phyloP scores from a whole-genome alignment of 1,140 invertebrate genomes.

The Drosophila kohkoa region DNA sequence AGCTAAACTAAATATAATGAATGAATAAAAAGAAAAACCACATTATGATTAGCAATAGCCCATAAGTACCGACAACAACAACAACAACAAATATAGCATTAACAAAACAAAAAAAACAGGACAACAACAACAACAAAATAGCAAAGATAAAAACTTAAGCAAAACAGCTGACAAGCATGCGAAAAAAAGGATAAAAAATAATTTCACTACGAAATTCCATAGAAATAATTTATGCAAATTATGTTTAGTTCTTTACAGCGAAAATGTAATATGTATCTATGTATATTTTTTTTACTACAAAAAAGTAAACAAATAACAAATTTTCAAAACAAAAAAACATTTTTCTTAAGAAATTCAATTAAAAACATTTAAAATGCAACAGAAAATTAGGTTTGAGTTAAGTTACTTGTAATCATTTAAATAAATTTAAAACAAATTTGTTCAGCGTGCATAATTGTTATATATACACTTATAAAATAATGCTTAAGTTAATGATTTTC shows the following conservation, averaged over 20 bases:
- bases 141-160: slow-evolving; percentile 61
- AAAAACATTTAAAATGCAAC: slow-evolving; percentile 24
- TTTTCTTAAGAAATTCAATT: slow-evolving; percentile 57
- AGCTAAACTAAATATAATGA: slow-evolving; percentile 57
- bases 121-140: slow-evolving; percentile 49
- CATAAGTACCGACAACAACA: slow-evolving; percentile 67
- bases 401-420: slow-evolving; percentile 27
- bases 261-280: slow-evolving; percentile 46
- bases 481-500: slow-evolving; percentile 78
- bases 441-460: slow-evolving; percentile 81
- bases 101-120: slow-evolving; percentile 62
- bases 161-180: slow-evolving; percentile 41
- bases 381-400: slow-evolving; percentile 37
- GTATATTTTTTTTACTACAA: slow-evolving; percentile 29
- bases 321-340: slow-evolving; percentile 41
- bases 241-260: slow-evolving; percentile 44
- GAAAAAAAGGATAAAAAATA: slow-evolving; percentile 27
- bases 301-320: slow-evolving; percentile 18
- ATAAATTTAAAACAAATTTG: slow-evolving; percentile 54
- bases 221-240: slow-evolving; percentile 32
- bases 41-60: slow-evolving; percentile 81
- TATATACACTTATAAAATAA: slow-evolving; percentile 66
- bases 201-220: slow-evolving; percentile 44
- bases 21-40: slow-evolving; percentile 37
- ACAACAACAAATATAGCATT: slow-evolving; percentile 50